These are phyloP conservation scores for Macropis europaea DNA, from an alignment of 2,888 invertebrate genomes.

Conservation along the genomic window DNA sequence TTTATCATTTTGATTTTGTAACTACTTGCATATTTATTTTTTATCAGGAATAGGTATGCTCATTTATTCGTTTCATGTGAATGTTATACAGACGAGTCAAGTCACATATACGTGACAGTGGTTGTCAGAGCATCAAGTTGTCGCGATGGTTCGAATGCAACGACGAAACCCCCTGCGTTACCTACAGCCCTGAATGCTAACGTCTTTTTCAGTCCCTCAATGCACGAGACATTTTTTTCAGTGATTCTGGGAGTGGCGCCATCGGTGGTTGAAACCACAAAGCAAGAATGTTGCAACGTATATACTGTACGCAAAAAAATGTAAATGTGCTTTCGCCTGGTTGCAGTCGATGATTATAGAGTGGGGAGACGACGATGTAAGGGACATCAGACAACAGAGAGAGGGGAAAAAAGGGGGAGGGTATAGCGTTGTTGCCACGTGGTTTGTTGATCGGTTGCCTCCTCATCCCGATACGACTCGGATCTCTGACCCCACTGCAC, in stretches of 20 bases:
- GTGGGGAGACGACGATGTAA: slow-evolving; percentile 42
- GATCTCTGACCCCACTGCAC: slow-evolving; percentile 44
- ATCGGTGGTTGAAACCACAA: slow-evolving; percentile 49
- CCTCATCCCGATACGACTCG: slow-evolving; percentile 50
- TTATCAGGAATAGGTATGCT: too few relatives aligned
- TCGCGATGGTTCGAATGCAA: background rate
- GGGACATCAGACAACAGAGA: slow-evolving; percentile 37
- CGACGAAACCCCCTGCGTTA: background rate
- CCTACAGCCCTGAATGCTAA: slow-evolving; percentile 14
- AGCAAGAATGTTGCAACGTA: slow-evolving; percentile 52
- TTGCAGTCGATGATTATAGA: slow-evolving; percentile 45
- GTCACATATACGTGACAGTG: too few relatives aligned
- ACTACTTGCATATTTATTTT: too few relatives aligned
- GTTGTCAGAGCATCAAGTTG: background rate
- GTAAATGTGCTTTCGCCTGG: slow-evolving; percentile 56
- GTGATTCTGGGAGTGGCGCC: slow-evolving; percentile 52
- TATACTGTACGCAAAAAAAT: slow-evolving; percentile 52
- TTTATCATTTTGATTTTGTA: too few relatives aligned
- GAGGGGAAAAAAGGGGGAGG: slow-evolving; percentile 31
- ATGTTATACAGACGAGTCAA: too few relatives aligned
- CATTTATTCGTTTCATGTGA: too few relatives aligned
- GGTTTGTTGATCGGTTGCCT: slow-evolving; percentile 59
- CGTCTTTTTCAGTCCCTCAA: slow-evolving; percentile 20
- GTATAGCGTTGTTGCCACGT: slow-evolving; percentile 63
- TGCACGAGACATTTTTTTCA: slow-evolving; percentile 41